Evolutionary conservation across 2,113 vertebrate genomes (phyloP).

Genomic region (Balaeniceps rex): DNA sequence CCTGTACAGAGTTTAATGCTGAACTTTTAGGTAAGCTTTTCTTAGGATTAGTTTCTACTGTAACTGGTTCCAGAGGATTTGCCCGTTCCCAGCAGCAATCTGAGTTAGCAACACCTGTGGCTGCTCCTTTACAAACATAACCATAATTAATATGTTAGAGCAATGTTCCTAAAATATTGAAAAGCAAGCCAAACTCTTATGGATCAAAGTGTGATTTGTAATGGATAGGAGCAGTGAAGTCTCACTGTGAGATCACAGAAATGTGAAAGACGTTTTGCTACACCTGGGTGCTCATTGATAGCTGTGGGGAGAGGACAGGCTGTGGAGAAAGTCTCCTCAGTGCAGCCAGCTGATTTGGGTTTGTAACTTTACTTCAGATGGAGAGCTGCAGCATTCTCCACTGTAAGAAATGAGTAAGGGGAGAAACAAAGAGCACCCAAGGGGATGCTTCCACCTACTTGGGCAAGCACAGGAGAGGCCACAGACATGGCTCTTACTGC

Average conservation of each 20-base stretch:
- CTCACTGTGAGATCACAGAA: not conserved
- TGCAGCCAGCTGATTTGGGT: not conserved
- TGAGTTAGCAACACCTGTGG: not conserved
- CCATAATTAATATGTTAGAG: not conserved
- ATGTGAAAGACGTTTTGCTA: not conserved
- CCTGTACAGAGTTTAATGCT: not conserved
- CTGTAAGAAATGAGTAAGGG: not conserved
- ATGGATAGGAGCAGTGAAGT: not conserved
- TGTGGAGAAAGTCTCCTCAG: not conserved
- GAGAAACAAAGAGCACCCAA: not conserved
- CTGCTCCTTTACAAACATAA: not conserved
- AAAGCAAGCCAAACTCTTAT: not conserved
- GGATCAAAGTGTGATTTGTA: not conserved
- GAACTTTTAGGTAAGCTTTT: not conserved
- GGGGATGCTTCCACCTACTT: not conserved
- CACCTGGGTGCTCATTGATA: not conserved
- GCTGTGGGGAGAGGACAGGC: not conserved
- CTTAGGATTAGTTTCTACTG: slow-evolving; percentile 5
- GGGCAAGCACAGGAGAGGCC: not conserved
- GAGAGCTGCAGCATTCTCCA: not conserved
- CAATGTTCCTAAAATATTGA: not conserved
- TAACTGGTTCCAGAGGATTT: not conserved
- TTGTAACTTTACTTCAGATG: not conserved
- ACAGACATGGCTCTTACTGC: accelerated
- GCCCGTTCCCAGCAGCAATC: not conserved